phyloP scores from a whole-genome alignment of 2,888 invertebrate species.

The Lithosia quadra region DNA sequence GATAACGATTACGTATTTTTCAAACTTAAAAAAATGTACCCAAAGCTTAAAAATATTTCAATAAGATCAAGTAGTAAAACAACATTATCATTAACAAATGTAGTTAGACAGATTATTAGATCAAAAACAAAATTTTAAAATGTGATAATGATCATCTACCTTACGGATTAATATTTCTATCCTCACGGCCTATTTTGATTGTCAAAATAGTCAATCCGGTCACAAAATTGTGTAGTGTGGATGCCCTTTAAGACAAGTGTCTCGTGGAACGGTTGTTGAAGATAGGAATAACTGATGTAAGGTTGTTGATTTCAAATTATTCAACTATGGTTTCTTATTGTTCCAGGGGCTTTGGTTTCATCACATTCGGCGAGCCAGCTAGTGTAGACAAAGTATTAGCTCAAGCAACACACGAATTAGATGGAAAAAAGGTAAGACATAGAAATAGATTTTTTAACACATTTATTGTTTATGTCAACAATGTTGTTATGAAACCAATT shows the following conservation, averaged over 20 bases:
- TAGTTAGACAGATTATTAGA: no score
- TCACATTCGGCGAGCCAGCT: conserved; percentile 99
- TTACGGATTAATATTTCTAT: no score
- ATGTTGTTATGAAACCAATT: background rate
- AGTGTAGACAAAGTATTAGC: conserved; percentile 99
- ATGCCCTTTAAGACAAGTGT: background rate
- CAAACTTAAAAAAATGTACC: no score
- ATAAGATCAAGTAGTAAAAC: no score
- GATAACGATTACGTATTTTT: no score
- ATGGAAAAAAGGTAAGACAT: conserved; percentile 98
- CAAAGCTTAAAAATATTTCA: no score
- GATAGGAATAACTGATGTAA: background rate
- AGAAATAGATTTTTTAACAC: background rate
- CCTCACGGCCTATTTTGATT: no score
- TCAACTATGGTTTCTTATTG: conserved; percentile 53
- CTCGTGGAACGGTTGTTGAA: background rate
- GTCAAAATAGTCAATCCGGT: no score
- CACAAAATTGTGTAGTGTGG: no score
- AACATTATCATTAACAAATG: no score
- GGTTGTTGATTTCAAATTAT: background rate
- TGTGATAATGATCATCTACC: no score
- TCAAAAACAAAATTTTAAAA: no score
- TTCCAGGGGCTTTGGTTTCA: conserved; percentile 99
- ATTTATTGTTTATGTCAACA: background rate
- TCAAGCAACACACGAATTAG: conserved; percentile 99